Evolutionary conservation across 2,797 vertebrate genomes (phyloP).

Genomic region (Xenops minutus): DNA sequence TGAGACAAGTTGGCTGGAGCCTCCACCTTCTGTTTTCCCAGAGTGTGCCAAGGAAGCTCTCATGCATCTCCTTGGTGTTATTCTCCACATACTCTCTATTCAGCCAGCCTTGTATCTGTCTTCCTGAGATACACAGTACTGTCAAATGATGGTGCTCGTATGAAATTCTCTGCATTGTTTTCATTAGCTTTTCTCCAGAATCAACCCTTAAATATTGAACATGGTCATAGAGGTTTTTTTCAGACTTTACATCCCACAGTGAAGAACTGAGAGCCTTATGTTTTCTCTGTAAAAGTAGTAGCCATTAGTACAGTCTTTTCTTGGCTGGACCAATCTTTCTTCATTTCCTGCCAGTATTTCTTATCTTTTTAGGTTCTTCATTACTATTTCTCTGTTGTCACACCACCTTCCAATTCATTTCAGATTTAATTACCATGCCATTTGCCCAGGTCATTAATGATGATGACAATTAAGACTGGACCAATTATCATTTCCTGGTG

Average conservation of each 20-base stretch:
- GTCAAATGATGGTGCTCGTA: not conserved
- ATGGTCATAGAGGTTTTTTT: not conserved
- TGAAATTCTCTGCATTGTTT: not conserved
- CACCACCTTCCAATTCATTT: conserved; percentile 9
- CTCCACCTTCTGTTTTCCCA: conserved; percentile 15
- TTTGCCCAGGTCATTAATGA: conserved; percentile 13
- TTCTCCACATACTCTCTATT: not conserved
- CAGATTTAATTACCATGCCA: conserved; percentile 19
- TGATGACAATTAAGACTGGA: not conserved
- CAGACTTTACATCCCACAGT: not conserved
- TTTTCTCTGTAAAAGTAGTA: not conserved
- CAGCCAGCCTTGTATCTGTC: not conserved
- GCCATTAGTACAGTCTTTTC: not conserved
- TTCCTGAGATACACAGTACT: not conserved
- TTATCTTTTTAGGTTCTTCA: not conserved
- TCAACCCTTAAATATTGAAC: not conserved
- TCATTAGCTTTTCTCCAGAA: not conserved
- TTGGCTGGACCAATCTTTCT: not conserved
- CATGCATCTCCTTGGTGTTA: not conserved
- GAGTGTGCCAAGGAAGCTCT: not conserved
- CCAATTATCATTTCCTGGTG: not conserved
- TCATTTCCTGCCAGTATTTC: not conserved
- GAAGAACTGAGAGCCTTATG: not conserved
- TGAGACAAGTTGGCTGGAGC: conserved; percentile 14
- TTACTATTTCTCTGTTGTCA: not conserved